These are phyloP conservation scores for Acrobeloides nanus DNA, from an alignment of 2,888 invertebrate species.

Conservation along the genomic window DNA sequence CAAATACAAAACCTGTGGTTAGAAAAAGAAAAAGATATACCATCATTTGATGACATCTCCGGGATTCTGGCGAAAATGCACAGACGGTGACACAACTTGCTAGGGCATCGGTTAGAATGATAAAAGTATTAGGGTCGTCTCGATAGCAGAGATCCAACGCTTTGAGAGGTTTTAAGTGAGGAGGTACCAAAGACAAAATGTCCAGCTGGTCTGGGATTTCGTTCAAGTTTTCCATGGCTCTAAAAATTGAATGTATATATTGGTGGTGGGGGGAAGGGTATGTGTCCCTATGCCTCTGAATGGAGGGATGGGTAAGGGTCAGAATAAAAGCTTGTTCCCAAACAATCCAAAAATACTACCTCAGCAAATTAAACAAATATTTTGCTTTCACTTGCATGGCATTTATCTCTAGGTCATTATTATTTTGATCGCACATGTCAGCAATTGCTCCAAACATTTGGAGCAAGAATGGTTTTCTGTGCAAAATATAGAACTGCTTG, in stretches of 20 bases:
- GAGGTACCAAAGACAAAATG: slow-evolving; percentile 64
- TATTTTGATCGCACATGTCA: slow-evolving; percentile 74
- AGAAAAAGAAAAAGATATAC: slow-evolving; percentile 17
- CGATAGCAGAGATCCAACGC: slow-evolving; percentile 97
- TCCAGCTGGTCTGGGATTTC: slow-evolving; percentile 77
- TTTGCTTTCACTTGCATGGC: slow-evolving; percentile 71
- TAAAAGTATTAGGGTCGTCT: slow-evolving; percentile 93
- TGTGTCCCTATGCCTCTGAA: too few relatives aligned
- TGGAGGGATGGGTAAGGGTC: too few relatives aligned
- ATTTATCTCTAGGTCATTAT: slow-evolving; percentile 70
- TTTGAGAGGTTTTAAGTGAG: slow-evolving; percentile 48
- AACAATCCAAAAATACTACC: too few relatives aligned
- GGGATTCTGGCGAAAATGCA: slow-evolving; percentile 91
- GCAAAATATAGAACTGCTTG: slow-evolving; percentile 93
- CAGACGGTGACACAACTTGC: slow-evolving; percentile 98
- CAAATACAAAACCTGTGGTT: slow-evolving; percentile 1
- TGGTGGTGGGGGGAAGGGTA: too few relatives aligned
- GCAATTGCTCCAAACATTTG: slow-evolving; percentile 90
- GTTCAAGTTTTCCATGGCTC: slow-evolving; percentile 67
- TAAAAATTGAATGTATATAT: too few relatives aligned
- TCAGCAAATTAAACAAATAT: slow-evolving; percentile 72
- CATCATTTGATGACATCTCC: slow-evolving; percentile 60
- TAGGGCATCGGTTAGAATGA: slow-evolving; percentile 81
- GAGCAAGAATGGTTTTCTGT: slow-evolving; percentile 91
- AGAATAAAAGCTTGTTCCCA: too few relatives aligned